Conservation (phyloP, 2,113 vertebrate species). For the Aphyosemion australe region DNA sequence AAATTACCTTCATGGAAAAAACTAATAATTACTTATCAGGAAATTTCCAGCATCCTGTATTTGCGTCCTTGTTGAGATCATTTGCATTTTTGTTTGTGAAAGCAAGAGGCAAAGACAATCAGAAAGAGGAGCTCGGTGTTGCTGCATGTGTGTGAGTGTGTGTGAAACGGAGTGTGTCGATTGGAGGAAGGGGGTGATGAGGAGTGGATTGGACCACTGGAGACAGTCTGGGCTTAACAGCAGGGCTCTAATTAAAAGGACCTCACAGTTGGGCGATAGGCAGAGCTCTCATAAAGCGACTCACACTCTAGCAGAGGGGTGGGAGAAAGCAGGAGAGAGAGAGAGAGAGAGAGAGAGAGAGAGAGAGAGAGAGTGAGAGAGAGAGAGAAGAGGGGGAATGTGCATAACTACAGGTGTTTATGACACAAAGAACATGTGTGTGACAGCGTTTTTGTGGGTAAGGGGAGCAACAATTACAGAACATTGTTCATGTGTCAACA, state of each 20-base stretch:
- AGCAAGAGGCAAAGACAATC: slow-evolving; percentile 10
- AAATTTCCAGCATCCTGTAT: neutral
- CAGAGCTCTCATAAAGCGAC: slow-evolving; percentile 56
- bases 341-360: neutral
- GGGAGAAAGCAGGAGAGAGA: slow-evolving; percentile 37
- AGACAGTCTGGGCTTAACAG: slow-evolving; percentile 64
- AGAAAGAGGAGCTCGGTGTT: slow-evolving; percentile 1
- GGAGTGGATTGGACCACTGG: slow-evolving; percentile 31
- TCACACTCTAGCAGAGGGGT: slow-evolving; percentile 47
- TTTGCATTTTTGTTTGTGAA: neutral
- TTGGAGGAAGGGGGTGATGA: slow-evolving; percentile 49
- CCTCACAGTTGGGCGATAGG: slow-evolving; percentile 66
- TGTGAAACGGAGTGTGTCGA: slow-evolving; percentile 32
- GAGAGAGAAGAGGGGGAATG: neutral
- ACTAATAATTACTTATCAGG: neutral
- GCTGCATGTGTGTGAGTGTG: slow-evolving; percentile 9
- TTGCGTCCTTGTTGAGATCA: neutral
- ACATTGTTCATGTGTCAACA: neutral
- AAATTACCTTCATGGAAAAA: neutral
- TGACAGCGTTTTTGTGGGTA: slow-evolving; percentile 1
- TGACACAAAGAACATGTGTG: slow-evolving; percentile 1
- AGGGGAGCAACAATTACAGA: too few species aligned
- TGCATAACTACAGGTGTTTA: slow-evolving; percentile 41
- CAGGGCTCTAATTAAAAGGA: slow-evolving; percentile 75
- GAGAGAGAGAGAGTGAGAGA: neutral